Percentiles rank a stretch among this genome's conserved stretches.
Evolutionary conservation across 1,140 invertebrate species (phyloP).

Genomic region (Saccostrea cuccullata): DNA sequence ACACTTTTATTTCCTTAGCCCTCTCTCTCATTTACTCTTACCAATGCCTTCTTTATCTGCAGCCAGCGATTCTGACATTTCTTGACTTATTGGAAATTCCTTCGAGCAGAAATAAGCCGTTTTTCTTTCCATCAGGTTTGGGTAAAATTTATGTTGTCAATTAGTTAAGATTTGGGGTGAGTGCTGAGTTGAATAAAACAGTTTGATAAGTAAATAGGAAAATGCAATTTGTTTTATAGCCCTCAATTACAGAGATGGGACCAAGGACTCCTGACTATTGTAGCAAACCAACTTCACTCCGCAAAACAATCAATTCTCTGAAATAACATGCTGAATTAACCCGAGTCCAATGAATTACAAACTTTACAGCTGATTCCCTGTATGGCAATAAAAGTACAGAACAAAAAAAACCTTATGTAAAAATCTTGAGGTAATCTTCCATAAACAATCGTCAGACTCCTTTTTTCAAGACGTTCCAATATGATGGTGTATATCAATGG

Average conservation of each 20-base stretch:
- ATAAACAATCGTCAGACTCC: not conserved
- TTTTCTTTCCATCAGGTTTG: constrained; percentile 17
- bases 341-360: not conserved
- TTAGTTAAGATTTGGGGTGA: constrained; percentile 14
- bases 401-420: not conserved
- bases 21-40: not conserved
- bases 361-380: not conserved
- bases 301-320: constrained; percentile 16
- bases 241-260: not conserved
- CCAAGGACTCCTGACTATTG: not conserved
- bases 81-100: not conserved
- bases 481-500: not conserved
- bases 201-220: constrained; percentile 6
- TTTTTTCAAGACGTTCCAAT: not conserved
- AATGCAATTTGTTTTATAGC: constrained; percentile 22
- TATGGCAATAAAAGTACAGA: not conserved
- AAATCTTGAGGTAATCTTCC: not conserved
- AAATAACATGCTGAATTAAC: constrained; percentile 10
- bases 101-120: constrained; percentile 14
- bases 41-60: not conserved
- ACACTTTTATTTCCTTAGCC: not conserved
- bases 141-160: constrained; percentile 32
- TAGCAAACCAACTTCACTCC: not conserved
- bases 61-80: not conserved
- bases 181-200: not conserved